These are phyloP conservation scores for Macheiramphus alcinus DNA, from an alignment of 2,113 vertebrate genomes.

Conservation along the genomic window DNA sequence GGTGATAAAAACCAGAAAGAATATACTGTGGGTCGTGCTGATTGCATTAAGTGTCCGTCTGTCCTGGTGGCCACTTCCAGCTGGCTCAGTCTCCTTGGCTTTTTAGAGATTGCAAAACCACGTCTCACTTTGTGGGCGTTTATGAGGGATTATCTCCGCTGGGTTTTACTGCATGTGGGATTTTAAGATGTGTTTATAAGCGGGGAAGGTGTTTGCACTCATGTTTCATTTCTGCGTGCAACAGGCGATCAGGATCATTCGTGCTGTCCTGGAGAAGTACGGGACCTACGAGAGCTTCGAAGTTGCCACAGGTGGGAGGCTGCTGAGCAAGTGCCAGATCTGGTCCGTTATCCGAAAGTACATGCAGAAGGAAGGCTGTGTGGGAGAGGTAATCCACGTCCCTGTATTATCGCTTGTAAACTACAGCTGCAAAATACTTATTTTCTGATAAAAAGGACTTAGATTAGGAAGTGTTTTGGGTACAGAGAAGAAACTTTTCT, in stretches of 20 bases:
- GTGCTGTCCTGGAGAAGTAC: conserved; percentile 87
- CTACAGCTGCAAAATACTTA: background rate
- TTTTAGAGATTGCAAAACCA: background rate
- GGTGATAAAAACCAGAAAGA: background rate
- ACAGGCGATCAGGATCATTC: conserved; percentile 90
- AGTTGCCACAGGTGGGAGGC: conserved; percentile 84
- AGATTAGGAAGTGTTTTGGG: background rate
- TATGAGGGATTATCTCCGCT: rapidly evolving
- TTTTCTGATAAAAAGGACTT: background rate
- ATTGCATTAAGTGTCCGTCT: rapidly evolving
- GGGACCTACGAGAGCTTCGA: conserved; percentile 92
- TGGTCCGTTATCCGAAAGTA: conserved; percentile 92
- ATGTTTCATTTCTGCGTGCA: background rate
- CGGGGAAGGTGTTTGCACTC: background rate
- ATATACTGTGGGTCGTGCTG: background rate
- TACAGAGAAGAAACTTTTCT: background rate
- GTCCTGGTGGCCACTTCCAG: background rate
- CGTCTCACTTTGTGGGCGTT: rapidly evolving
- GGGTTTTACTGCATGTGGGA: background rate
- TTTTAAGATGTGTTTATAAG: background rate
- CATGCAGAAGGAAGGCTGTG: conserved; percentile 95
- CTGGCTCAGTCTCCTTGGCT: background rate
- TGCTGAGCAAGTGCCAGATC: conserved; percentile 91
- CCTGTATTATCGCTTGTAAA: background rate
- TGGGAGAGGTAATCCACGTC: conserved; percentile 83